phyloP scores from a whole-genome alignment of 64 coral and sea anemone genomes.

The Porites australiensis region DNA sequence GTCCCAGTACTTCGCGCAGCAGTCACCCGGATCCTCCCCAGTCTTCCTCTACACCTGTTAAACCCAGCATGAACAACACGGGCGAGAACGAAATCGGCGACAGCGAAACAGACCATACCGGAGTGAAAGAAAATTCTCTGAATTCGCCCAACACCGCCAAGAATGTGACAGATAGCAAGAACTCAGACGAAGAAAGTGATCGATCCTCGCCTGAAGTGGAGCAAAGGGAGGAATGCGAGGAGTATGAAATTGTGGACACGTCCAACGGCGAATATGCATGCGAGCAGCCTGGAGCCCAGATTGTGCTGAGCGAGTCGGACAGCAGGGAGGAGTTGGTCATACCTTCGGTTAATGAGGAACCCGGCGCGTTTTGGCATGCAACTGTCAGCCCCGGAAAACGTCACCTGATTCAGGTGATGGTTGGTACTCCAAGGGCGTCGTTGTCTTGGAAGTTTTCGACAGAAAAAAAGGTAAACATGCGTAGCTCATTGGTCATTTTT shows the following conservation, averaged over 20 bases:
- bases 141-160: neutral
- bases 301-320: conserved; percentile 47
- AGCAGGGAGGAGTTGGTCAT: conserved; percentile 45
- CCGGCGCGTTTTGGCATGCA: conserved; percentile 37
- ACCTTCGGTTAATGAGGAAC: conserved; percentile 62
- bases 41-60: neutral
- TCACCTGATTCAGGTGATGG: conserved; percentile 53
- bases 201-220: neutral
- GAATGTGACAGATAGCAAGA: neutral
- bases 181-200: neutral
- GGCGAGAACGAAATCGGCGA: neutral
- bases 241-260: conserved; percentile 52
- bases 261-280: neutral
- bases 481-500: too few relatives aligned
- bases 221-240: neutral
- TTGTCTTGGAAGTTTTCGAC: conserved; percentile 68
- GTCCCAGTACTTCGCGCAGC: neutral
- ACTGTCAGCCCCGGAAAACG: conserved; percentile 43
- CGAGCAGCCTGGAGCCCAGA: conserved; percentile 33
- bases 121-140: conserved; percentile 15
- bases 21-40: neutral
- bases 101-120: neutral
- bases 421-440: conserved; percentile 40
- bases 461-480: conserved; percentile 30
- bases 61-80: neutral